Conservation (phyloP, 2,113 vertebrate genomes). For the Syngnathoides biaculeatus region DNA sequence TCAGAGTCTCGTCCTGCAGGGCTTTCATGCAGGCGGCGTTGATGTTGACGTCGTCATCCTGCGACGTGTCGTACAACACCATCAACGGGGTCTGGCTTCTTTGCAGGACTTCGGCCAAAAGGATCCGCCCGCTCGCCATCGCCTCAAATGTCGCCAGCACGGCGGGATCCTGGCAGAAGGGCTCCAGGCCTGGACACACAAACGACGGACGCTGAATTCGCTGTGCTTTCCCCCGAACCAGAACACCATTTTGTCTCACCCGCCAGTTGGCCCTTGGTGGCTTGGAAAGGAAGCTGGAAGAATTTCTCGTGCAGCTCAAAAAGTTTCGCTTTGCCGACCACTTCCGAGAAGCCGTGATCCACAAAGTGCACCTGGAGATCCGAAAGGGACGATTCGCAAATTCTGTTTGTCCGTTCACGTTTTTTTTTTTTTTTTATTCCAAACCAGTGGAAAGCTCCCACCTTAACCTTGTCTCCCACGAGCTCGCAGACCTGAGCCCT, state of each 20-base stretch:
- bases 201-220: rapidly evolving
- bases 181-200: slow-evolving; percentile 79
- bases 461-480: slow-evolving; percentile 83
- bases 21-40: slow-evolving; percentile 88
- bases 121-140: slow-evolving; percentile 85
- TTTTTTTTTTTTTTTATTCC: too few relatives aligned
- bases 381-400: neutral
- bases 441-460: slow-evolving; percentile 64
- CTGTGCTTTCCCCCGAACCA: too few relatives aligned
- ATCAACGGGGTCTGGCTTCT: slow-evolving; percentile 79
- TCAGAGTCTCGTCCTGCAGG: slow-evolving; percentile 81
- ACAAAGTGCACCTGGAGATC: slow-evolving; percentile 83
- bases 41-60: slow-evolving; percentile 95
- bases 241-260: slow-evolving; percentile 72
- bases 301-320: slow-evolving; percentile 83
- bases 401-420: too few relatives aligned
- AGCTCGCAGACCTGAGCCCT: slow-evolving; percentile 81
- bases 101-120: slow-evolving; percentile 89
- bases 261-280: slow-evolving; percentile 88
- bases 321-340: slow-evolving; percentile 81
- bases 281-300: slow-evolving; percentile 85
- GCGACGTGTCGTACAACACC: slow-evolving; percentile 94
- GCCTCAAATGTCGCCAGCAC: slow-evolving; percentile 85
- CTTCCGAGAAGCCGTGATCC: slow-evolving; percentile 91
- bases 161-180: slow-evolving; percentile 79